Conservation (phyloP, 2,113 vertebrate species). For the Pithys albifrons region DNA sequence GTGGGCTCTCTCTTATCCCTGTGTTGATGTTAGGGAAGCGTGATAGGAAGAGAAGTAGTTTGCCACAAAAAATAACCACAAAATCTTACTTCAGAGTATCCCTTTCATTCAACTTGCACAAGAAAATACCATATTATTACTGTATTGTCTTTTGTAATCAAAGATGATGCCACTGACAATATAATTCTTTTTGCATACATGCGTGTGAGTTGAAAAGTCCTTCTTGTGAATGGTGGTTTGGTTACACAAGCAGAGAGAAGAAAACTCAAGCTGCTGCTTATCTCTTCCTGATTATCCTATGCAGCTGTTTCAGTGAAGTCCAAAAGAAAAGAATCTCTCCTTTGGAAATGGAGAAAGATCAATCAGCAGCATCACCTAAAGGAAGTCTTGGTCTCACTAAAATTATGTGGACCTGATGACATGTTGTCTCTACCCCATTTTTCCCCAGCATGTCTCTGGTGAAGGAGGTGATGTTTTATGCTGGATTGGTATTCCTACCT, state of each 20-base stretch:
- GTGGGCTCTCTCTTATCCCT: neutral
- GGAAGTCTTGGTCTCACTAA: neutral
- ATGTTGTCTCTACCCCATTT: neutral
- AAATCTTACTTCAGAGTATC: neutral
- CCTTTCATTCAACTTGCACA: neutral
- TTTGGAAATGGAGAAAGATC: neutral
- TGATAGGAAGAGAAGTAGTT: neutral
- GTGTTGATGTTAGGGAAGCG: neutral
- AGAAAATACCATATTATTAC: neutral
- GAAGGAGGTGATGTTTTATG: neutral
- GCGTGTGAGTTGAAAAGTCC: neutral
- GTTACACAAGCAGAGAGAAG: neutral
- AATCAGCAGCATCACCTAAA: neutral
- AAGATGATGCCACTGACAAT: neutral
- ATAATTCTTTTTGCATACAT: neutral
- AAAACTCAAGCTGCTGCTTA: neutral
- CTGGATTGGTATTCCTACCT: neutral
- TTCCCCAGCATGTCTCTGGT: neutral
- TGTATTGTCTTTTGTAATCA: neutral
- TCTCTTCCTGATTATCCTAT: neutral
- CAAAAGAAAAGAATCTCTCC: neutral
- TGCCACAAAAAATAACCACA: conserved; percentile 6
- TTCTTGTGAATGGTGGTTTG: neutral
- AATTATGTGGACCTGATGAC: neutral
- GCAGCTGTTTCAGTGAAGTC: neutral